Evolutionary conservation across 1,140 invertebrate genomes (phyloP).

Genomic region (Babylonia areolata): DNA sequence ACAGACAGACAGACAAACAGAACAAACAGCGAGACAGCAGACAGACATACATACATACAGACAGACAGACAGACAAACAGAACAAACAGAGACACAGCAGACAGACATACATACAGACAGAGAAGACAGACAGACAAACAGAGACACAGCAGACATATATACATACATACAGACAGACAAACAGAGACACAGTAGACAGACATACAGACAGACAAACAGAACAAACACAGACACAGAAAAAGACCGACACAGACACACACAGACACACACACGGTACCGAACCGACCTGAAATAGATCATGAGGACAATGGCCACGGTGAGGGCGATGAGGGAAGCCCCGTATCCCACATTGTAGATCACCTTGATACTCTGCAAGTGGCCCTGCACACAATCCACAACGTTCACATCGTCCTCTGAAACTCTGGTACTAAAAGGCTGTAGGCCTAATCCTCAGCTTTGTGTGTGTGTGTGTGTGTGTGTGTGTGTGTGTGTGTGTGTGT

Average conservation of each 20-base stretch:
- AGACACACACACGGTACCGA: not conserved
- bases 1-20: no score
- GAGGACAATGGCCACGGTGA: conserved; percentile 82
- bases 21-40: no score
- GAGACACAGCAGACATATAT: not conserved
- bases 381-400: conserved; percentile 64
- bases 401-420: no score
- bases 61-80: no score
- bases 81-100: no score
- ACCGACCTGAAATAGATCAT: conserved; percentile 80
- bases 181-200: no score
- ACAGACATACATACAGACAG: not conserved
- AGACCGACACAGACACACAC: not conserved
- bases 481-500: no score
- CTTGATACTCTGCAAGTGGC: conserved; percentile 81
- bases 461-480: no score
- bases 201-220: not conserved
- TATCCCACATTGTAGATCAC: conserved; percentile 84
- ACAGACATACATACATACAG: no score
- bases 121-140: not conserved
- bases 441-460: no score
- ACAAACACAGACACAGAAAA: not conserved
- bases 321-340: conserved; percentile 81
- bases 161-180: not conserved
- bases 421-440: no score